Base-by-base conservation (phyloP, 1,140 invertebrate species). In the Pantala flavescens region DNA sequence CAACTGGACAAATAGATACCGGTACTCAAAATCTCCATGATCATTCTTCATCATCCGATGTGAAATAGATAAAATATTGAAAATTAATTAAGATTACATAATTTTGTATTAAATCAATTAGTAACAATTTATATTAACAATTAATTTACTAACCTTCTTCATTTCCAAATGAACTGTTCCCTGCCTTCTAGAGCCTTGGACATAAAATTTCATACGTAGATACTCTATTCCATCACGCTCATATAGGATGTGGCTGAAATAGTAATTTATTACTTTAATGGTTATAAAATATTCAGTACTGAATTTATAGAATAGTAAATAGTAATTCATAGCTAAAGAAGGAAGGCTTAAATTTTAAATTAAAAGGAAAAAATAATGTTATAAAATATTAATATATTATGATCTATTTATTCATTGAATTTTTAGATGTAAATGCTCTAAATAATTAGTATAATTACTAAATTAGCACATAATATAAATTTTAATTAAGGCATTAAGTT, bases 141-240 rank as follows among this genome's bases (percentile, higher is more conserved):
- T 49, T 70, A 43, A 75, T 75, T 77, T 77, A 76, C 78, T 82
- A 84, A 96, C 94, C 86, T 94, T 88, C 81, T 89, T 87, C 81
- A 94, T 90, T 86, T 97, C 95, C 77, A 96, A 85, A 80, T 94
- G 87, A 10, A 92, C 95, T 73, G 92, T 93, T 11, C 87, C 95
- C 78, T 90, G 90, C 77, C 89, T 90, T 74, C 90, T 85, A 42
- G 87, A 83, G 24, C 95, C 95, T 84, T 95, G 89, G 49, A 97
- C 87, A 80, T 96, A 94, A 84, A 97, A 97, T 80, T 90, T 88
- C 90, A 97, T 94, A 78, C 92, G 87, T 84, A 97, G 88, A 79
- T 91, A 89, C 77, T 90, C 88, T 19, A 87, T 85, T 24, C 91
- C 93, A 82, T 93, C 87, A 49, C 89, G 88, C 74, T 89, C 85